A percentile compares a stretch with the other conserved stretches of the same genome.
Conservation (phyloP, 2,113 vertebrate species). For the Calyptommatus sinebrachiatus region DNA sequence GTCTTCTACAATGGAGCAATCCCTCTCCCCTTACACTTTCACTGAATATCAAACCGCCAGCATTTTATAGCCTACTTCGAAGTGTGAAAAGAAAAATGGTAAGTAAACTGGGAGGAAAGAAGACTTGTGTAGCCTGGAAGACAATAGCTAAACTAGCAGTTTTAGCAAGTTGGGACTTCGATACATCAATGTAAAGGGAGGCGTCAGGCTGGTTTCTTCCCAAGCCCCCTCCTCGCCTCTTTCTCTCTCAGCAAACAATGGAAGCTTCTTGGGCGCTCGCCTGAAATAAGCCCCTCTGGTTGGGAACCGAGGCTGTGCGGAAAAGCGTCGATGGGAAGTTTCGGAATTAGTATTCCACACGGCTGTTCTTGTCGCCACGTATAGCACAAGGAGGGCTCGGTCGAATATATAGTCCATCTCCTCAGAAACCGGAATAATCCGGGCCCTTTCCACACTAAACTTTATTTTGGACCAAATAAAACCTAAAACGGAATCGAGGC, state of each 20-base stretch:
- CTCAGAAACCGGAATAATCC: not conserved
- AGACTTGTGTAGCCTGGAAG: not conserved
- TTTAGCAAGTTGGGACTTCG: slow-evolving; percentile 8
- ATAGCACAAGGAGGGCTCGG: not conserved
- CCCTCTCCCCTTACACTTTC: not conserved
- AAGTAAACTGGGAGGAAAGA: not conserved
- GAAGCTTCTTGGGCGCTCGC: not conserved
- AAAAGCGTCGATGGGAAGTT: not conserved
- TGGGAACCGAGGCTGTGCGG: not conserved
- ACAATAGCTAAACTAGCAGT: slow-evolving; percentile 15
- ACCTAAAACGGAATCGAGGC: not conserved
- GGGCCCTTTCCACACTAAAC: no score
- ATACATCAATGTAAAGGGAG: not conserved
- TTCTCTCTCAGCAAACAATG: not conserved
- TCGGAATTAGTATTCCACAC: slow-evolving; percentile 7
- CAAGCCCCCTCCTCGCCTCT: not conserved
- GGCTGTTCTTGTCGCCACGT: not conserved
- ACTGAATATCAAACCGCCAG: not conserved
- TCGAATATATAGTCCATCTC: not conserved
- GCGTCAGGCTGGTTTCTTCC: not conserved
- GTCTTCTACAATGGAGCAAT: not conserved
- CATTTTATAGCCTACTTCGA: not conserved
- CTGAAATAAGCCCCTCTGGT: not conserved
- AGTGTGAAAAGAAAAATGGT: not conserved
- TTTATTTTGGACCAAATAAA: no score